Evolutionary conservation across 2,113 vertebrate genomes (phyloP), one percentile per base, ranked within the genome.

Genomic region (Abramis brama): DNA sequence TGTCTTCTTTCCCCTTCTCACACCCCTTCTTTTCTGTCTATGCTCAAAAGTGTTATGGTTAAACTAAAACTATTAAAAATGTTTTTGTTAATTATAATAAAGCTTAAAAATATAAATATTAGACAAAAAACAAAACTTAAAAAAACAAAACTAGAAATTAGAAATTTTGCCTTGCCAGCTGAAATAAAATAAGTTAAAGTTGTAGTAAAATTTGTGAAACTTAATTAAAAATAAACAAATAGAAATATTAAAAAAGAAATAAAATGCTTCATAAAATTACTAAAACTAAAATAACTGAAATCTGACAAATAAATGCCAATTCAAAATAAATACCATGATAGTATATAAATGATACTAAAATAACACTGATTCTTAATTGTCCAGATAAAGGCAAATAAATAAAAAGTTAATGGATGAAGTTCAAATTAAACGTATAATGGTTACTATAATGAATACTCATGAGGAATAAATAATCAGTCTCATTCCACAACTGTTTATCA

Each of bases 401-500:
- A 7, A 45, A 45, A 43, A 71, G 19, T 23, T 43, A 1, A 2
- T 6, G 3, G 17, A 36, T 68, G 27, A 23, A 71, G 36, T 13
- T 13, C 6, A 45, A 74, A 8, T 43, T 7, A 47, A 47, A 47
- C 6, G 2, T 62, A 62, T 25, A 62, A 62, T 62, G 4, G n/a
- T 62, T n/a, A 25, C 57, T 43, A n/a, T 6, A 39, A 73, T 6
- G 12, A 50, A 75, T 55, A 33, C 6, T 33, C 47, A 33, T n/a
- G n/a, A 10, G 6, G 39, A 74, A 75, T 15, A 75, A 75, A 25
- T 8, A 75, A 77, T 52, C 47, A 77, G 47, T 5, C 50, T 33
- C 50, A 77, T 77, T 77, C 75, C 17, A 77, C 74, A 77, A 55
- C 73, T 19, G 73, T 27, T 52, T 52, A 50, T 50, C 45, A 9